phyloP scores from a whole-genome alignment of 2,888 invertebrate genomes.

The Nasonovia ribisnigri region DNA sequence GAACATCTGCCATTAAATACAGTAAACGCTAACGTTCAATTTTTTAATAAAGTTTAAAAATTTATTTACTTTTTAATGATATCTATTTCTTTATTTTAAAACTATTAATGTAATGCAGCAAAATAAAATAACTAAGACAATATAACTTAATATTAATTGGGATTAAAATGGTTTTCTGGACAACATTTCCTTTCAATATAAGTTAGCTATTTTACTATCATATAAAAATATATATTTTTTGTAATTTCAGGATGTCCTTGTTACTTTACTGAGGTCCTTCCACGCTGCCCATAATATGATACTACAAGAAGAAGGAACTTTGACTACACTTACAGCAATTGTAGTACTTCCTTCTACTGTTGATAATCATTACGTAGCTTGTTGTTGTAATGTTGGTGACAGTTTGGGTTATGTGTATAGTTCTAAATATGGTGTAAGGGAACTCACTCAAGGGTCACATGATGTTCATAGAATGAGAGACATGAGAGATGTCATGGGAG shows the following conservation, averaged over 20 bases:
- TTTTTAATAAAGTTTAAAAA: neutral
- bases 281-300: slow-evolving; percentile 89
- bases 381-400: slow-evolving; percentile 91
- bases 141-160: neutral
- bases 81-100: neutral
- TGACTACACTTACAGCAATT: slow-evolving; percentile 87
- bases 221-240: slow-evolving; percentile 42
- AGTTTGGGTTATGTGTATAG: slow-evolving; percentile 88
- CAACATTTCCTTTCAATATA: neutral
- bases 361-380: slow-evolving; percentile 77
- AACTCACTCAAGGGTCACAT: slow-evolving; percentile 86
- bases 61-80: neutral
- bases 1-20: neutral
- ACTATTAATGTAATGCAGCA: neutral
- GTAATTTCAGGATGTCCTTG: slow-evolving; percentile 78
- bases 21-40: neutral
- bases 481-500: slow-evolving; percentile 90
- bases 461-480: slow-evolving; percentile 86
- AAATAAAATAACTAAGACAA: neutral
- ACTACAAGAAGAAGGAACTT: slow-evolving; percentile 83
- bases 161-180: neutral
- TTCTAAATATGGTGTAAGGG: slow-evolving; percentile 83
- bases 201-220: neutral
- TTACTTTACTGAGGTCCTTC: slow-evolving; percentile 82
- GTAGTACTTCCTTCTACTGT: slow-evolving; percentile 77